Conservation (phyloP, 2,888 invertebrate species). For the Pseudococcus jackbeardsleyi region DNA sequence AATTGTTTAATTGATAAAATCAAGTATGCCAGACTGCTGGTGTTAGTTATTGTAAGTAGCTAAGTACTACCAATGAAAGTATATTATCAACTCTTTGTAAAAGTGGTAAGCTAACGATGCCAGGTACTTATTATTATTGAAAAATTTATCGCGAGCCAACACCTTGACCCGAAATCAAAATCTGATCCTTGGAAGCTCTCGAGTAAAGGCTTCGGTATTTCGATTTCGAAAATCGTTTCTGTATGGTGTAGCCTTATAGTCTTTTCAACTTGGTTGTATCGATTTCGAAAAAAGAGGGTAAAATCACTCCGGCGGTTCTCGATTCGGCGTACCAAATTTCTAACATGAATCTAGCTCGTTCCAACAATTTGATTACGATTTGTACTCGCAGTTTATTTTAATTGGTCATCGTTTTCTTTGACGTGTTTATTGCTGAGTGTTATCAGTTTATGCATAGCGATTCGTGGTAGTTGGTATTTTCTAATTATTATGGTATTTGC, state of each 20-base stretch:
- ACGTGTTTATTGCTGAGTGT: not conserved
- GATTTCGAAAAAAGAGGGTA: not conserved
- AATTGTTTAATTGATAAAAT: not conserved
- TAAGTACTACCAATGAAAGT: not conserved
- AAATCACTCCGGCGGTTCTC: not conserved
- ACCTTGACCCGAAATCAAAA: slow-evolving; percentile 1
- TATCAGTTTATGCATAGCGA: not conserved
- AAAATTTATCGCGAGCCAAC: not conserved
- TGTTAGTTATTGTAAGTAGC: not conserved
- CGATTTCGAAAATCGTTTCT: not conserved
- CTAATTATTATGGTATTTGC: slow-evolving; percentile 20
- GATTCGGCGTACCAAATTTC: not conserved
- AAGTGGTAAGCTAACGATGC: not conserved
- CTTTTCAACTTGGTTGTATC: not conserved
- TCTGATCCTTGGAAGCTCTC: not conserved
- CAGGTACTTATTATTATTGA: not conserved
- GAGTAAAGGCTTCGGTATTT: not conserved
- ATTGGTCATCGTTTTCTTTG: slow-evolving; percentile 36
- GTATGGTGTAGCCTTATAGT: not conserved
- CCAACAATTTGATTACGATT: not conserved
- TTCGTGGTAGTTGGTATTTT: slow-evolving; percentile 5
- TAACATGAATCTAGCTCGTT: not conserved
- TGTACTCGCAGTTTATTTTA: not conserved
- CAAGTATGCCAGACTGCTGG: not conserved
- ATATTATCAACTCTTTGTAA: not conserved